phyloP scores from a whole-genome alignment of 2,113 vertebrate genomes.

The Hemiscyllium ocellatum region DNA sequence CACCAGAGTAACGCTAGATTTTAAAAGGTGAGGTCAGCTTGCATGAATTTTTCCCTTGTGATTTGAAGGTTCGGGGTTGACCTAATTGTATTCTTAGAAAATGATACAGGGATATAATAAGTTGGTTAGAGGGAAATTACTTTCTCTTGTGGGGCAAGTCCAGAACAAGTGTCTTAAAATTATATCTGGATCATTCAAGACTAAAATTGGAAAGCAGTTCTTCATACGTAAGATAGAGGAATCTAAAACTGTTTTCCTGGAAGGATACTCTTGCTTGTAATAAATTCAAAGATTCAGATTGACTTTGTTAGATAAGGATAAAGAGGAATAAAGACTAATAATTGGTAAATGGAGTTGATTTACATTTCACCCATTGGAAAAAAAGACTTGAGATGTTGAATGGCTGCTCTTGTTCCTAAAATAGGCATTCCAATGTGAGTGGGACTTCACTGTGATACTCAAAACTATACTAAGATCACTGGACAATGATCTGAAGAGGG shows the following conservation, averaged over 20 bases:
- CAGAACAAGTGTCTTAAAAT: too few relatives aligned
- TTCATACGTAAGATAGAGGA: too few relatives aligned
- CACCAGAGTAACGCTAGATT: background rate
- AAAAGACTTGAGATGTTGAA: background rate
- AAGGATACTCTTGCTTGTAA: too few relatives aligned
- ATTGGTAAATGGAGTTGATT: background rate
- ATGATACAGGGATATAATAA: too few relatives aligned
- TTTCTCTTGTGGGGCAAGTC: too few relatives aligned
- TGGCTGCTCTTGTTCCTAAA: background rate
- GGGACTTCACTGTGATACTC: background rate
- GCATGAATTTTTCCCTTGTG: too few relatives aligned
- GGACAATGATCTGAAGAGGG: background rate
- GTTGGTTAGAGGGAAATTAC: too few relatives aligned
- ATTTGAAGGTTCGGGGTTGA: background rate
- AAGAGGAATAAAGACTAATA: background rate
- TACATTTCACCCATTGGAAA: background rate
- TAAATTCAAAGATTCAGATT: background rate
- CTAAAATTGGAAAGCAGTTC: too few relatives aligned
- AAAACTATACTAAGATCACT: background rate
- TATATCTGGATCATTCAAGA: too few relatives aligned
- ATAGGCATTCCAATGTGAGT: background rate
- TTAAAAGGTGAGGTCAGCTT: background rate
- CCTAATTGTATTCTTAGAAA: background rate
- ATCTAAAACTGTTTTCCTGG: background rate
- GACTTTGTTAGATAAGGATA: background rate